These are phyloP conservation scores for Mythimna loreyi DNA, from an alignment of 2,888 invertebrate species.

Conservation along the genomic window DNA sequence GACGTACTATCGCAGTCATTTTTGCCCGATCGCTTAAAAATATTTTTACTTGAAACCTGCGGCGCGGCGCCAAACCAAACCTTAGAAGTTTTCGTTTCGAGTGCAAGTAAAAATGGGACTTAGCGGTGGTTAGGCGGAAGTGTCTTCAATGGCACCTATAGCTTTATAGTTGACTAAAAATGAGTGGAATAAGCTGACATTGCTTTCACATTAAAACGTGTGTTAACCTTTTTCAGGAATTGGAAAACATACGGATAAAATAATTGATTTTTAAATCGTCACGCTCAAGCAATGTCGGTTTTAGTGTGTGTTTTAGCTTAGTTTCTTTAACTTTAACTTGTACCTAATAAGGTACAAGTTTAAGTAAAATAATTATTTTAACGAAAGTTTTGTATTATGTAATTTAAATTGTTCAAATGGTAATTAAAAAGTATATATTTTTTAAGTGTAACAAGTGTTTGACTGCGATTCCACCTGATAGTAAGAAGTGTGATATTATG, in stretches of 20 bases:
- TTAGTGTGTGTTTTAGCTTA: not conserved
- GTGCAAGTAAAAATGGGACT: no score
- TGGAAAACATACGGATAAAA: no score
- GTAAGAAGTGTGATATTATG: no score
- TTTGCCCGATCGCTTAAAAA: no score
- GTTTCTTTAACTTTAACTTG: not conserved
- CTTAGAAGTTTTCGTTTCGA: no score
- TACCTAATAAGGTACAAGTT: no score
- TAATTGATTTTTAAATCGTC: not conserved
- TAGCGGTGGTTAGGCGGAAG: no score
- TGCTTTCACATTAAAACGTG: not conserved
- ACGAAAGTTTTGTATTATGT: not conserved
- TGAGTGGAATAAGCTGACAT: not conserved
- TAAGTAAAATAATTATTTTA: not conserved
- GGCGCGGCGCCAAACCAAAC: no score
- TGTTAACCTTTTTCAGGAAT: not conserved
- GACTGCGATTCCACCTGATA: no score
- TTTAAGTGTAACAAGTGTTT: no score
- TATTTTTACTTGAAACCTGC: no score
- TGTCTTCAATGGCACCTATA: not conserved
- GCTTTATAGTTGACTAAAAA: conserved; percentile 7
- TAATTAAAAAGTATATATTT: not conserved
- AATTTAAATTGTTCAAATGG: not conserved
- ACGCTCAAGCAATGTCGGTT: not conserved
- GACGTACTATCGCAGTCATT: no score